Base-by-base conservation (phyloP, 2,888 invertebrate species). In the Ichneumoninae sp. region DNA sequence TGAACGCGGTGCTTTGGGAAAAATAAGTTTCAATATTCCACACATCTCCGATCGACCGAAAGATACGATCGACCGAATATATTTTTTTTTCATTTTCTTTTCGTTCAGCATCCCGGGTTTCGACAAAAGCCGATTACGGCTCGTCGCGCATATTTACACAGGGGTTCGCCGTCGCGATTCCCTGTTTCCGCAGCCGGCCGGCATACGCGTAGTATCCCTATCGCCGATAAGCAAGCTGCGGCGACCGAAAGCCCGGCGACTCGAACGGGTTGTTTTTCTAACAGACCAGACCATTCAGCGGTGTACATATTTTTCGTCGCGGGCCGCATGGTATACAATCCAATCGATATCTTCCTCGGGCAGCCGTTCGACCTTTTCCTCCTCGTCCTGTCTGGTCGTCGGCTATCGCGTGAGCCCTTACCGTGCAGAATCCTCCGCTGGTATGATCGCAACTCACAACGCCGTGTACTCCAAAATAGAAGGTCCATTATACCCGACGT, bases 261-360 rank as follows among this genome's bases (percentile, higher is more conserved):
- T 50, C 40, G 65, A 84, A 82, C 81, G 84, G 75, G 84, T 84
- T 84, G 81, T 84, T 84, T 84, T 82, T 84, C 78, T 75, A 81
- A 84, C 84, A 82, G 84, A 81, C 84, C 71, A 78, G 75, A 84
- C 81, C 81, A 82, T 84, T 84, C 74, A 81, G 44, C 47, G 65
- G 30, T 78, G 71, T 70, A 84, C 78, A 81, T 81, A 82, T 57
- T 26, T 57, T 60, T 75, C 26, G 66, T 75, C 26, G 26, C 7
- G 66, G 74, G 75, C 69, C 75, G 19, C 52, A 40, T 47, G 76
- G 22, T 68, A 80, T 70, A 77, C 81, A 66, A 26, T 57, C 78
- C 84, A 84, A 84, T 84, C 84, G 84, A 84, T 84, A 84, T 70
- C 81, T 75, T 66, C 71, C 30, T 74, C 54, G 40, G 30, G 36